A percentile compares a stretch with the other conserved stretches of the same genome.
Evolutionary conservation across 2,113 vertebrate genomes (phyloP).

Genomic region (Colaptes auratus): DNA sequence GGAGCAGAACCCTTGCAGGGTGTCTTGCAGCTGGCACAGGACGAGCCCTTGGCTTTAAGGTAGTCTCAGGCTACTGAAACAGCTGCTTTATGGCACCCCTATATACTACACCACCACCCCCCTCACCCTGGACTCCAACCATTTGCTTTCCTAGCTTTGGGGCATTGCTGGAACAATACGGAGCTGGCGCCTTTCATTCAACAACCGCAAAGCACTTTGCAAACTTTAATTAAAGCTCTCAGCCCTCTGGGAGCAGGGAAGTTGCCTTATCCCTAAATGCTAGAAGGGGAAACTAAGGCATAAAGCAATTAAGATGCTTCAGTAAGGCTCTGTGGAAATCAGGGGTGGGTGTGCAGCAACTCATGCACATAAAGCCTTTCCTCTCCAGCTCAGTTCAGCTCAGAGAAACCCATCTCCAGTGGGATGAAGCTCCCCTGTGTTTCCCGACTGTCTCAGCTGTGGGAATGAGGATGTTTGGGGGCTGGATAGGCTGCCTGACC

Average conservation of each 20-base stretch:
- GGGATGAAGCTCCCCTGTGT: background rate
- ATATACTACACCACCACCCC: background rate
- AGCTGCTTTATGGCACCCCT: background rate
- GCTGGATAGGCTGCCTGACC: background rate
- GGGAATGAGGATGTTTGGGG: background rate
- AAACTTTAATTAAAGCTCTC: constrained; percentile 25
- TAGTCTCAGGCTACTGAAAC: background rate
- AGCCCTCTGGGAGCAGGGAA: background rate
- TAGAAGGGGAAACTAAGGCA: background rate
- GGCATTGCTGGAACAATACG: background rate
- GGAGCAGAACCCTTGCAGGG: background rate
- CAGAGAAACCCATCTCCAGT: background rate
- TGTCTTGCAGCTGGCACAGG: fast-evolving
- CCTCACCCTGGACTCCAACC: background rate
- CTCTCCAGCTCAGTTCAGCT: background rate
- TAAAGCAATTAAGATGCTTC: background rate
- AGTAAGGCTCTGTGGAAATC: background rate
- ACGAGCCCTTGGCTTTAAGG: background rate
- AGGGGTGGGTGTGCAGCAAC: background rate
- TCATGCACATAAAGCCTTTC: background rate
- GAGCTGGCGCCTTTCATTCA: background rate
- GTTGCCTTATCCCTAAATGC: background rate
- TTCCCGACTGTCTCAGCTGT: background rate
- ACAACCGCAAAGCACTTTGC: background rate
- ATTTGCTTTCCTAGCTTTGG: background rate